These are phyloP conservation scores for Alcis repandata DNA, from an alignment of 2,888 invertebrate genomes.

Conservation along the genomic window DNA sequence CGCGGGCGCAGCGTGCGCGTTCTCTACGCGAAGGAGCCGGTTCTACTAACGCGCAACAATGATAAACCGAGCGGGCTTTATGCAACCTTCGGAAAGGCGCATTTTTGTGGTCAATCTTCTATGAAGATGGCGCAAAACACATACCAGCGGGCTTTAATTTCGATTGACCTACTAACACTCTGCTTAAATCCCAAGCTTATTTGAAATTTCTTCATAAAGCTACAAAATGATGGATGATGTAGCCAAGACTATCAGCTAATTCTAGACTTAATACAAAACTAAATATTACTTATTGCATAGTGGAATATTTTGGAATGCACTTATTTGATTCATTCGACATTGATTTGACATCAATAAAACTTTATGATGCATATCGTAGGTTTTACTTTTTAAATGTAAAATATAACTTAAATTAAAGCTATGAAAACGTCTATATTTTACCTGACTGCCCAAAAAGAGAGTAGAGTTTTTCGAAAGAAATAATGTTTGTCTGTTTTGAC, in stretches of 20 bases:
- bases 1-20: conserved; percentile 70
- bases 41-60: conserved; percentile 74
- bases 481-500: no score
- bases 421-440: no score
- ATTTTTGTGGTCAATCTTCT: conserved; percentile 80
- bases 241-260: not conserved
- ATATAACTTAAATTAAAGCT: not conserved
- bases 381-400: not conserved
- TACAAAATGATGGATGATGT: conserved; percentile 11
- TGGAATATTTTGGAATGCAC: not conserved
- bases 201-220: conserved; percentile 14
- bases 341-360: conserved; percentile 28
- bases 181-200: conserved; percentile 56
- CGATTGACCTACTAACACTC: conserved; percentile 65
- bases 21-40: conserved; percentile 69
- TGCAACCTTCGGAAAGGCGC: conserved; percentile 82
- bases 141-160: conserved; percentile 53
- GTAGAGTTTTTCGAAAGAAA: no score
- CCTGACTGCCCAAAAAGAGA: no score
- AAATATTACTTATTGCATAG: not conserved
- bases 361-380: conserved; percentile 2
- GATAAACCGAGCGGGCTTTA: conserved; percentile 74
- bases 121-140: conserved; percentile 75
- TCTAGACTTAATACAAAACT: no score
- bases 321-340: conserved; percentile 21